A percentile compares a stretch with the other conserved stretches of the same genome.
These are phyloP conservation scores for Kuschelorhynchus macadamiae DNA, from an alignment of 2,888 invertebrate species.

Conservation along the genomic window DNA sequence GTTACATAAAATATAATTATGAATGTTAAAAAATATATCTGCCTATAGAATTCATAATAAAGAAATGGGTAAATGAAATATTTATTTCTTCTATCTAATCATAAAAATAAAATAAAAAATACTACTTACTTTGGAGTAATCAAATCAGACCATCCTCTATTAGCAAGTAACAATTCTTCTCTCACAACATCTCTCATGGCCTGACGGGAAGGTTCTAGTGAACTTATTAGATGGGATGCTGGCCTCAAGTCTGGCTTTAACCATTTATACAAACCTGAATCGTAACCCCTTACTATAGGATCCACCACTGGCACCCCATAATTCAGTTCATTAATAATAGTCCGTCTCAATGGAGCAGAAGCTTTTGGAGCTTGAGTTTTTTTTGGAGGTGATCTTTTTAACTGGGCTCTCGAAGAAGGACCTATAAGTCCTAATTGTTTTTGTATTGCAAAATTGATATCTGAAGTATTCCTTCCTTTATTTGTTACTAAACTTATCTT, in stretches of 20 bases:
- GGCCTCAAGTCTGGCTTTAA: constrained; percentile 56
- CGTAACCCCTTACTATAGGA: constrained; percentile 45
- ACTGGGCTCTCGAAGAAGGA: constrained; percentile 15
- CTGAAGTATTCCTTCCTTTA: constrained; percentile 62
- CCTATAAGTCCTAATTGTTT: constrained; percentile 58
- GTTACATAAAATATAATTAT: no score
- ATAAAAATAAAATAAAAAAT: constrained; percentile 1
- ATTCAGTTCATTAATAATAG: constrained; percentile 60
- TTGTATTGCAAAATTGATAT: constrained; percentile 65
- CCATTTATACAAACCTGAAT: constrained; percentile 60
- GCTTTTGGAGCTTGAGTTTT: constrained; percentile 49
- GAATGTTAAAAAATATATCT: no score
- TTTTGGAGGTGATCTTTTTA: constrained; percentile 48
- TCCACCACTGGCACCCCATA: constrained; percentile 45
- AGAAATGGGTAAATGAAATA: no score
- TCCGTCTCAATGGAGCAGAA: constrained; percentile 57
- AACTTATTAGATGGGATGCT: constrained; percentile 59
- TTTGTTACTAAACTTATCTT: constrained; percentile 71
- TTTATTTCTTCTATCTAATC: not conserved
- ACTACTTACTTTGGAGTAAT: constrained; percentile 54
- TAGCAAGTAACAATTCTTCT: constrained; percentile 52
- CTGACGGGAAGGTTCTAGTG: constrained; percentile 57
- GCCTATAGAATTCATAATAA: no score
- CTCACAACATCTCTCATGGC: constrained; percentile 56
- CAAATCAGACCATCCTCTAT: constrained; percentile 56